phyloP scores from a whole-genome alignment of 2,888 invertebrate species.

The Luperina nickerlii region DNA sequence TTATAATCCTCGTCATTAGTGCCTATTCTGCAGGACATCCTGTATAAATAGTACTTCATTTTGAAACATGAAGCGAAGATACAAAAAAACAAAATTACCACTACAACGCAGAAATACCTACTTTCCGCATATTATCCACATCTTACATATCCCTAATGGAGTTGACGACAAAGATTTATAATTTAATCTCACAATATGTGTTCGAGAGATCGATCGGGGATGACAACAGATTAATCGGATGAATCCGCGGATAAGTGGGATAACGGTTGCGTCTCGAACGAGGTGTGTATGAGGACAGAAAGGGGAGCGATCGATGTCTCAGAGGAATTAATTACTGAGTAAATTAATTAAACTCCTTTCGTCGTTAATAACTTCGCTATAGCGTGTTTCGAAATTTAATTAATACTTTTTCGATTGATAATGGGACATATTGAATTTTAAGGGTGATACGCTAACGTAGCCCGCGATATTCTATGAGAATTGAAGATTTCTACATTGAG shows the following conservation, averaged over 20 bases:
- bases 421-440: too few species aligned
- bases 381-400: not conserved
- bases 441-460: too few species aligned
- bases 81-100: not conserved
- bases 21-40: not conserved
- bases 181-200: slow-evolving; percentile 44
- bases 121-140: not conserved
- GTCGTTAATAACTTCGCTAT: slow-evolving; percentile 5
- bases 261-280: slow-evolving; percentile 13
- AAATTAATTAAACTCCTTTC: slow-evolving; percentile 32
- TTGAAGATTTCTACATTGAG: too few species aligned
- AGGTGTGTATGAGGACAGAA: not conserved
- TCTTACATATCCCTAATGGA: not conserved
- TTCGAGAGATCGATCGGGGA: slow-evolving; percentile 33
- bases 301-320: slow-evolving; percentile 12
- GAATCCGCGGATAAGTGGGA: slow-evolving; percentile 25
- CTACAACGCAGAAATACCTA: not conserved
- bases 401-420: slow-evolving; percentile 2
- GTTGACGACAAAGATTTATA: slow-evolving; percentile 35
- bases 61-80: not conserved
- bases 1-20: not conserved
- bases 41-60: too few species aligned
- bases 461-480: too few species aligned
- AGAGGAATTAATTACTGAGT: slow-evolving; percentile 14
- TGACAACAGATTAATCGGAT: slow-evolving; percentile 30